These are phyloP conservation scores for Vireo altiloquus DNA, from an alignment of 2,113 vertebrate species.

Conservation along the genomic window DNA sequence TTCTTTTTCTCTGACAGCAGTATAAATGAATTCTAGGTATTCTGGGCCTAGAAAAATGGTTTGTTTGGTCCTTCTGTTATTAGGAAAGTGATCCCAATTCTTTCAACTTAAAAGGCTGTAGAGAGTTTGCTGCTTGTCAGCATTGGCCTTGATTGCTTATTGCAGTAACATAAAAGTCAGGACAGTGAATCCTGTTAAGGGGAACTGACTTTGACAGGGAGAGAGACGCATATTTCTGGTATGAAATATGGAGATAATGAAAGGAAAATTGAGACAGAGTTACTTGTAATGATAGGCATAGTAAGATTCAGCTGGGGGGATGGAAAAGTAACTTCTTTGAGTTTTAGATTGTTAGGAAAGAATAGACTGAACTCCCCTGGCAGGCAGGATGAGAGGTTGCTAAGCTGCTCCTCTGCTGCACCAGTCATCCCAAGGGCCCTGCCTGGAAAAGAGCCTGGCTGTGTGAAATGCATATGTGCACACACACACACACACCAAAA, in stretches of 20 bases:
- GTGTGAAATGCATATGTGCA: neutral
- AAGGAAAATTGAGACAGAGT: neutral
- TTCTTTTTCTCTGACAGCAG: neutral
- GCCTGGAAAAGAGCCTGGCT: neutral
- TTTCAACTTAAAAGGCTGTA: neutral
- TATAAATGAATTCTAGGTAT: slow-evolving; percentile 1
- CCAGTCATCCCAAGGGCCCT: fast-evolving
- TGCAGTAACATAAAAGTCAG: neutral
- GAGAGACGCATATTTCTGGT: neutral
- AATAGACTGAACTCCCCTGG: neutral
- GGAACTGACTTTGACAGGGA: neutral
- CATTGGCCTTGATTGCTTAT: neutral
- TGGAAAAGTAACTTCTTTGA: slow-evolving; percentile 3
- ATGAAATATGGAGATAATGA: slow-evolving; percentile 24
- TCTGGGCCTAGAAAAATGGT: neutral
- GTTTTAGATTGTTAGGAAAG: neutral
- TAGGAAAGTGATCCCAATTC: neutral
- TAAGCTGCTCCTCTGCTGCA: neutral
- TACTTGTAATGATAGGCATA: slow-evolving; percentile 42
- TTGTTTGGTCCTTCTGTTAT: neutral
- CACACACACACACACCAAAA: neutral
- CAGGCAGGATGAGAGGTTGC: neutral
- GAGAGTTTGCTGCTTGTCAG: slow-evolving; percentile 22
- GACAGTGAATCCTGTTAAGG: neutral
- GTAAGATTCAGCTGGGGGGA: neutral